Conservation (phyloP, 2,888 invertebrate genomes). For the Pristionchus entomophagus region DNA sequence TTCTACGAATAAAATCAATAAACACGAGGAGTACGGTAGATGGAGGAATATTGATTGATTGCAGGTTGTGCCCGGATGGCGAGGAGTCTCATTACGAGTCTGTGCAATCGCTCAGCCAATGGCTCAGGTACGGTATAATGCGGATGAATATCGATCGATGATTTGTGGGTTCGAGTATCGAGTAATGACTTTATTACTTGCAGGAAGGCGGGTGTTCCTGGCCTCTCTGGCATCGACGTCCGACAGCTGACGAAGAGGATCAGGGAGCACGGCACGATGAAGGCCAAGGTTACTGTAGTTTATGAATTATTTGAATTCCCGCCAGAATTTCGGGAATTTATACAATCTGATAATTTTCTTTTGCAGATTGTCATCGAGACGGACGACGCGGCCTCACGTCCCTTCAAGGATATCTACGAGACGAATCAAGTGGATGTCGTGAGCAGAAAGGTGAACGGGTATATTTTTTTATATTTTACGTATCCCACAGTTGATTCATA, state of each 20-base stretch:
- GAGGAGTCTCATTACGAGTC: conserved; percentile 77
- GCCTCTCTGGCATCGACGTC: conserved; percentile 87
- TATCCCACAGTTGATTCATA: too few species aligned
- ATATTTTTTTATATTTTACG: not conserved
- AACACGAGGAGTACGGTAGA: not conserved
- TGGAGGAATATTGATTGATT: not conserved
- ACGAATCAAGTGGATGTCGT: conserved; percentile 93
- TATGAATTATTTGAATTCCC: not conserved
- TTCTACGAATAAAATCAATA: not conserved
- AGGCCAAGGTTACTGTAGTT: conserved; percentile 80
- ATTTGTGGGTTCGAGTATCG: not conserved
- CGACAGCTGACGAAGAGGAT: conserved; percentile 92
- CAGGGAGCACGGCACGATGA: conserved; percentile 88
- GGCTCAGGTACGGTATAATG: conserved; percentile 70
- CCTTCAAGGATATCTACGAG: conserved; percentile 87
- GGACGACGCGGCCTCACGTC: conserved; percentile 73
- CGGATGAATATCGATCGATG: not conserved
- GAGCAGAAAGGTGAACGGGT: conserved; percentile 85
- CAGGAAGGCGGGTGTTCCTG: conserved; percentile 76
- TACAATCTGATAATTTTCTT: not conserved
- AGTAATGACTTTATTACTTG: not conserved
- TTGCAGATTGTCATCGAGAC: conserved; percentile 78
- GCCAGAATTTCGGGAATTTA: not conserved
- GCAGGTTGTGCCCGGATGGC: conserved; percentile 69
- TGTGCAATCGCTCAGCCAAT: conserved; percentile 75